Conservation (phyloP, 2,113 vertebrate genomes). For the Ramphastos sulfuratus region DNA sequence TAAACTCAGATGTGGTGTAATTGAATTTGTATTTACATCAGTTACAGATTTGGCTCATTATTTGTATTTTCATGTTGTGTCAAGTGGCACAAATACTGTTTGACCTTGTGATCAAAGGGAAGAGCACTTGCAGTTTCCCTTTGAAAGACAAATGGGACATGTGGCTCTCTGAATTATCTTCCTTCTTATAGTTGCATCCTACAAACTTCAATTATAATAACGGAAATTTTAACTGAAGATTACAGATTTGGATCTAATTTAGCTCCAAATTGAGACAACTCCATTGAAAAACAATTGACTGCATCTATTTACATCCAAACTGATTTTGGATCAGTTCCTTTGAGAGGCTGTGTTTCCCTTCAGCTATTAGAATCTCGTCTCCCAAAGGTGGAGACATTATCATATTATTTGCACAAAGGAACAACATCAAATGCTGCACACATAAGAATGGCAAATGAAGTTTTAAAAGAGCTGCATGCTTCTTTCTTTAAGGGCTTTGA, state of each 20-base stretch:
- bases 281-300: constrained; percentile 4
- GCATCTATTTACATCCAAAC: background rate
- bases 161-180: background rate
- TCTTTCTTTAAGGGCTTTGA: constrained; percentile 33
- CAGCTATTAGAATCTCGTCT: constrained; percentile 19
- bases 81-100: background rate
- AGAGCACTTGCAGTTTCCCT: background rate
- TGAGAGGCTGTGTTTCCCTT: constrained; percentile 43
- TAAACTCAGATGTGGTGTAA: background rate
- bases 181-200: background rate
- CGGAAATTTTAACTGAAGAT: background rate
- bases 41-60: background rate
- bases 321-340: background rate
- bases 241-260: background rate
- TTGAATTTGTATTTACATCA: background rate
- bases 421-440: constrained; percentile 57
- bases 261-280: background rate
- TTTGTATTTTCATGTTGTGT: background rate
- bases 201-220: background rate
- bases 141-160: background rate
- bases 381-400: constrained; percentile 57
- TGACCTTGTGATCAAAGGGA: constrained; percentile 13
- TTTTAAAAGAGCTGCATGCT: background rate
- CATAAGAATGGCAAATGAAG: constrained; percentile 30
- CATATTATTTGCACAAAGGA: constrained; percentile 61